These are phyloP conservation scores for Takifugu flavidus DNA, from an alignment of 2,113 vertebrate genomes.

Conservation along the genomic window DNA sequence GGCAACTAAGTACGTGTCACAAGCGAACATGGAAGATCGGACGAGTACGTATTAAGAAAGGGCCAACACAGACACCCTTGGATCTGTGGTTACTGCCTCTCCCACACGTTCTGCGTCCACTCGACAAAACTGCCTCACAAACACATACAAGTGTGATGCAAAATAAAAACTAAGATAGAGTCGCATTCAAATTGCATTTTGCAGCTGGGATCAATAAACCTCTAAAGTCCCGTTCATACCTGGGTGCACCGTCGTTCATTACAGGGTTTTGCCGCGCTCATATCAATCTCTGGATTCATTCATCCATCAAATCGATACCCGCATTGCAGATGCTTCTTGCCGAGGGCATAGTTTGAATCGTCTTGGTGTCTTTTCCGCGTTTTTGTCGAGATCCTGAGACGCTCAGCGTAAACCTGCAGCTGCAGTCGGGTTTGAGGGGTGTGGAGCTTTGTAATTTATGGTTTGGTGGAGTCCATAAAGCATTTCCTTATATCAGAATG, in stretches of 20 bases:
- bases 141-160: too few species aligned
- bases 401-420: constrained; percentile 18
- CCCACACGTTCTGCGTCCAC: too few species aligned
- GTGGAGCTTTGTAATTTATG: constrained; percentile 59
- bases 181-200: constrained; percentile 26
- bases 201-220: constrained; percentile 38
- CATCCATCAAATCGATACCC: constrained; percentile 53
- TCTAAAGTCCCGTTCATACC: constrained; percentile 15
- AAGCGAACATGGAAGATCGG: too few species aligned
- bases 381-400: constrained; percentile 46
- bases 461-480: constrained; percentile 58
- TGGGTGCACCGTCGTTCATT: constrained; percentile 18
- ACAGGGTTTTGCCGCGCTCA: constrained; percentile 25
- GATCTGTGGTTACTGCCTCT: too few species aligned
- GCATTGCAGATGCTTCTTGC: constrained; percentile 33
- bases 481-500: constrained; percentile 65
- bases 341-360: constrained; percentile 45
- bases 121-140: too few species aligned
- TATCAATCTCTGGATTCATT: constrained; percentile 35
- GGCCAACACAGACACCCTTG: neutral
- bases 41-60: too few species aligned
- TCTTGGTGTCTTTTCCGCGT: constrained; percentile 8
- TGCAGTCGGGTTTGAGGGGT: constrained; percentile 11
- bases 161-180: neutral
- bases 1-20: too few species aligned